Evolutionary conservation across 2,113 vertebrate species (phyloP).

Genomic region (Lophotis ruficrista): DNA sequence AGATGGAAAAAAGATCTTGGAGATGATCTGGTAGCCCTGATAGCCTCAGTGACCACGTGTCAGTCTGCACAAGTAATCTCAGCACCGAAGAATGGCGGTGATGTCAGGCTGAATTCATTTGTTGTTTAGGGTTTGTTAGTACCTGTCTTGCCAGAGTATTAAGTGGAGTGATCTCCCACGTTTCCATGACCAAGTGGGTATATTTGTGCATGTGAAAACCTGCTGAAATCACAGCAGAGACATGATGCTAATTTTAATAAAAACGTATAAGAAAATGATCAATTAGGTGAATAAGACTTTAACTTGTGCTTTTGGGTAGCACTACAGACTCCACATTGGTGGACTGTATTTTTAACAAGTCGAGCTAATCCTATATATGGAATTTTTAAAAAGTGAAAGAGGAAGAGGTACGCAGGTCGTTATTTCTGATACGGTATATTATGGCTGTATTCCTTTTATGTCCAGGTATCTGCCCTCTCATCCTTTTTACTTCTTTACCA

Average conservation of each 20-base stretch:
- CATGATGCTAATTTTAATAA: not conserved
- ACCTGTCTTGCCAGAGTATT: not conserved
- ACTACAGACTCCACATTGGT: not conserved
- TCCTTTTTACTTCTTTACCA: not conserved
- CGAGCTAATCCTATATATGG: not conserved
- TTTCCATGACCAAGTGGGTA: constrained; percentile 22
- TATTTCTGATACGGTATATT: not conserved
- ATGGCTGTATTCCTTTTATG: not conserved
- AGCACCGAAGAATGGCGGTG: not conserved
- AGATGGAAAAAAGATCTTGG: not conserved
- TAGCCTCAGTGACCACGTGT: not conserved
- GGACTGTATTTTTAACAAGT: not conserved
- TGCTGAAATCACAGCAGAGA: not conserved
- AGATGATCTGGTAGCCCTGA: not conserved
- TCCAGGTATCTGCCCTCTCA: not conserved
- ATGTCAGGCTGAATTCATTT: not conserved
- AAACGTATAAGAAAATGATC: not conserved
- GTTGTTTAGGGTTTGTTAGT: not conserved
- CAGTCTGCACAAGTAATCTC: not conserved
- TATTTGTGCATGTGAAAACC: not conserved
- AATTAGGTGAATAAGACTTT: not conserved
- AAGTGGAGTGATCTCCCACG: not conserved
- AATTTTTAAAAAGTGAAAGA: not conserved
- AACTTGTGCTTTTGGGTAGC: not conserved
- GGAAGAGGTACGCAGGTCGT: not conserved